Evolutionary conservation across 2,113 vertebrate species (phyloP).

Genomic region (Xenopus tropicalis): UCB_Xtro_10.0 CM004447.2:65266001-65266500

Average conservation of each 20-base stretch:
- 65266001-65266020: too few species aligned
- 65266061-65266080: too few species aligned
- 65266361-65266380: slow-evolving; percentile 59
- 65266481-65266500: slow-evolving; percentile 89
- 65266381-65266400: slow-evolving; percentile 52
- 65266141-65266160: too few species aligned
- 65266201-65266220: too few species aligned
- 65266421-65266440: slow-evolving; percentile 44
- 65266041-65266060: too few species aligned
- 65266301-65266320: slow-evolving; percentile 62
- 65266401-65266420: slow-evolving; percentile 42
- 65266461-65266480: slow-evolving; percentile 43
- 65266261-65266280: slow-evolving; percentile 90
- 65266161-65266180: too few species aligned
- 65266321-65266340: slow-evolving; percentile 58
- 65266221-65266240: too few species aligned
- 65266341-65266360: slow-evolving; percentile 56
- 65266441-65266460: slow-evolving; percentile 58
- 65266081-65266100: too few species aligned
- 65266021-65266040: too few species aligned
- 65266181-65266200: too few species aligned
- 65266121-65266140: too few species aligned
- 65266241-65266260: slow-evolving; percentile 65
- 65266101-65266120: too few species aligned
- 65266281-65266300: slow-evolving; percentile 70